Evolutionary conservation across 2,888 invertebrate genomes (phyloP).

Genomic region (Tachina lurida): DNA sequence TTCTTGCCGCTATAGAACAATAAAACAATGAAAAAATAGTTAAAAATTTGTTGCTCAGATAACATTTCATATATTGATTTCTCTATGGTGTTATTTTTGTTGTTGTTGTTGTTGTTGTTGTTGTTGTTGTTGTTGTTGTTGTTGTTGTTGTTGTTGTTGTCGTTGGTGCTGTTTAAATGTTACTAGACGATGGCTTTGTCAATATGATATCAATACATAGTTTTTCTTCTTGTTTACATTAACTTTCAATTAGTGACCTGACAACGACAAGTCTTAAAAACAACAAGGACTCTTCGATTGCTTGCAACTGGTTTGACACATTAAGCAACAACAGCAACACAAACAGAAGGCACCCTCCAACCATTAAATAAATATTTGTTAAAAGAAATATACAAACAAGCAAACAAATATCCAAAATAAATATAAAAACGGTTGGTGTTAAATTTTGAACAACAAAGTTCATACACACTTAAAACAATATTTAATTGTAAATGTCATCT

Average conservation of each 20-base stretch:
- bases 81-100: background rate
- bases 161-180: conserved; percentile 1
- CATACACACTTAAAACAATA: conserved; percentile 24
- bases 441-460: conserved; percentile 52
- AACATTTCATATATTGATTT: conserved; percentile 26
- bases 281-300: conserved; percentile 49
- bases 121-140: background rate
- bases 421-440: conserved; percentile 30
- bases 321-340: conserved; percentile 44
- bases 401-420: conserved; percentile 53
- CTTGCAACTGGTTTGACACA: conserved; percentile 58
- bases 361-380: conserved; percentile 46
- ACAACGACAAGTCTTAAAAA: conserved; percentile 42
- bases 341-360: conserved; percentile 38
- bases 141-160: background rate
- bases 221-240: conserved; percentile 52
- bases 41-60: conserved; percentile 27
- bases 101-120: background rate
- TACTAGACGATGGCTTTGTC: conserved; percentile 36
- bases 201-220: conserved; percentile 39
- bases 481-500: conserved; percentile 39
- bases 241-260: conserved; percentile 65
- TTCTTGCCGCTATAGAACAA: background rate
- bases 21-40: conserved; percentile 25
- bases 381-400: conserved; percentile 63